phyloP scores from a whole-genome alignment of 2,113 vertebrate species.

The Dipodomys merriami region DNA sequence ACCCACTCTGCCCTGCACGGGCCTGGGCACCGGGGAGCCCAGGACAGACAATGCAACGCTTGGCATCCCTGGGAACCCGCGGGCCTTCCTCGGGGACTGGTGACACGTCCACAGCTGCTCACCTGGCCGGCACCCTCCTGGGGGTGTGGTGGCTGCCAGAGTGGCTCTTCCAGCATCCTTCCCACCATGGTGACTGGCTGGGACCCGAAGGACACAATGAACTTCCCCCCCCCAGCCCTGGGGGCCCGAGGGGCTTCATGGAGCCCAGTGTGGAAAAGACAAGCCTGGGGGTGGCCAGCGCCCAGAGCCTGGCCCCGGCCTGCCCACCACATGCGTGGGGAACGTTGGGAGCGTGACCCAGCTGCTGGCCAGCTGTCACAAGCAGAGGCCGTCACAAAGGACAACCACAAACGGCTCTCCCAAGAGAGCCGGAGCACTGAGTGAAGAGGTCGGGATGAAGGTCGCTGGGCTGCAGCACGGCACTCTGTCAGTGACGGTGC shows the following conservation, averaged over 20 bases:
- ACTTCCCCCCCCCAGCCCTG: neutral
- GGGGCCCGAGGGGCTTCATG: fast-evolving
- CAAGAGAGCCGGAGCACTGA: fast-evolving
- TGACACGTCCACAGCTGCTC: too few relatives aligned
- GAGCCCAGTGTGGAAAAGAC: neutral
- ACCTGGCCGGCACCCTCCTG: too few relatives aligned
- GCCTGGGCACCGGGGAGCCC: too few relatives aligned
- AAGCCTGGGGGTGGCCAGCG: neutral
- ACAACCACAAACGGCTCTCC: too few relatives aligned
- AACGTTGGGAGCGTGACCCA: fast-evolving
- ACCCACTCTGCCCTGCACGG: too few relatives aligned
- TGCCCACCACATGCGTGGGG: fast-evolving
- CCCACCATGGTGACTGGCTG: neutral
- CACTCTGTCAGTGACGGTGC: too few relatives aligned
- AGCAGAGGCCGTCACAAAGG: neutral
- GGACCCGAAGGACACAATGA: fast-evolving
- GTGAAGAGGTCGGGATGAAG: neutral
- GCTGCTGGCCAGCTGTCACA: neutral
- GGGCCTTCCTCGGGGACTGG: neutral
- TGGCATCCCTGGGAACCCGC: fast-evolving
- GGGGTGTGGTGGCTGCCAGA: too few relatives aligned
- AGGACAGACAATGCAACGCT: too few relatives aligned
- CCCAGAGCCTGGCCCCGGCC: neutral
- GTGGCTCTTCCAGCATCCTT: neutral
- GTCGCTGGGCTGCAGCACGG: fast-evolving